phyloP scores from a whole-genome alignment of 2,888 invertebrate genomes.

The Lasioglossum leucozonium region DNA sequence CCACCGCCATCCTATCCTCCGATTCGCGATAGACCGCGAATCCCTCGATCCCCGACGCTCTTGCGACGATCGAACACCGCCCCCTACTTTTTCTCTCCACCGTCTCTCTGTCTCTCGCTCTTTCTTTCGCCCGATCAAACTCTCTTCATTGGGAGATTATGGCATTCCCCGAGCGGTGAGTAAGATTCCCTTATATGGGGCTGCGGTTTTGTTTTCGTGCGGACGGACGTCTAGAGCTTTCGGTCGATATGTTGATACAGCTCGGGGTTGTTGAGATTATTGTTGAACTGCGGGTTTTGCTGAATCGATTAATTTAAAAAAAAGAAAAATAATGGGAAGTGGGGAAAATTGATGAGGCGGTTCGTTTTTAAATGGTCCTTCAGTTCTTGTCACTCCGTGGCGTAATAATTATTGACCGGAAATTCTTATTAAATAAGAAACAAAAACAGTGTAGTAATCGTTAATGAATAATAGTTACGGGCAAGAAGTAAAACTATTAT shows the following conservation, averaged over 20 bases:
- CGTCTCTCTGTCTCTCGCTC: too few relatives aligned
- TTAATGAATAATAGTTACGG: too few relatives aligned
- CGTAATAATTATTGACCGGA: too few relatives aligned
- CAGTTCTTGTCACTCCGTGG: too few relatives aligned
- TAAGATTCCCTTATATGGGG: background rate
- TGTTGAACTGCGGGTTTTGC: background rate
- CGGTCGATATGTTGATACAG: background rate
- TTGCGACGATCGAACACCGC: background rate
- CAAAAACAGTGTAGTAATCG: too few relatives aligned
- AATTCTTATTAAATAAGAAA: too few relatives aligned
- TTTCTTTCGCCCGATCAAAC: background rate
- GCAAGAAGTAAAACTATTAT: too few relatives aligned
- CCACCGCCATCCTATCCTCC: slow-evolving; percentile 14
- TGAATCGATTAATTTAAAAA: too few relatives aligned
- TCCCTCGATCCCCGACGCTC: slow-evolving; percentile 1
- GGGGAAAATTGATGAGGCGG: too few relatives aligned
- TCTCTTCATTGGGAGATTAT: slow-evolving; percentile 1
- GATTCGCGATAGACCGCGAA: slow-evolving; percentile 8
- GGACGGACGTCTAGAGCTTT: background rate
- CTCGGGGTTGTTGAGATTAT: background rate
- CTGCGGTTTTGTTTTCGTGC: background rate
- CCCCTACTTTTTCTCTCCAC: background rate
- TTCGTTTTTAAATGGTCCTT: too few relatives aligned
- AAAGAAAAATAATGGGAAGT: too few relatives aligned
- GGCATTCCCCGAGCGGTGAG: background rate